phyloP scores from a whole-genome alignment of 2,113 vertebrate genomes.

The Microtus ochrogaster region DNA sequence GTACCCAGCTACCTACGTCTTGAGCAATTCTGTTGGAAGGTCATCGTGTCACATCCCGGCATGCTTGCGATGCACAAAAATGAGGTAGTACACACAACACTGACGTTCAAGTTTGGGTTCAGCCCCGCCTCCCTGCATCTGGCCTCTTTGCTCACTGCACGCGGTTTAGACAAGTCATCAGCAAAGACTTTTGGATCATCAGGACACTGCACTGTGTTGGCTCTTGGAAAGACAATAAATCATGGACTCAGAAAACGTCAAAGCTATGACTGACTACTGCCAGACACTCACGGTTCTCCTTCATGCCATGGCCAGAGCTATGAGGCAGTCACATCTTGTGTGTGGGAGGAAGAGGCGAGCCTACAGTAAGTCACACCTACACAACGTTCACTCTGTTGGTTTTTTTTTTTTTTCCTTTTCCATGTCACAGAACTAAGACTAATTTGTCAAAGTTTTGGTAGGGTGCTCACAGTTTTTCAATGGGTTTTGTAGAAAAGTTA shows the following conservation, averaged over 20 bases:
- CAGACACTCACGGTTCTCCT: neutral
- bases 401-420: constrained; percentile 78
- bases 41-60: constrained; percentile 75
- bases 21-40: constrained; percentile 70
- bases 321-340: constrained; percentile 66
- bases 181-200: constrained; percentile 40
- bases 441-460: constrained; percentile 57
- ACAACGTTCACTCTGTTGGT: constrained; percentile 67
- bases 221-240: constrained; percentile 75
- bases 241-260: constrained; percentile 59
- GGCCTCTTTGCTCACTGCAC: neutral
- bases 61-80: constrained; percentile 83
- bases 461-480: constrained; percentile 62
- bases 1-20: constrained; percentile 81
- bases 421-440: constrained; percentile 76
- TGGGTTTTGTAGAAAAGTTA: constrained; percentile 73
- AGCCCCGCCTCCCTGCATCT: constrained; percentile 75
- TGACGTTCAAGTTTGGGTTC: constrained; percentile 84
- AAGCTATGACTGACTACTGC: neutral
- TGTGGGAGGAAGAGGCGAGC: constrained; percentile 69
- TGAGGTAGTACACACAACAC: constrained; percentile 87
- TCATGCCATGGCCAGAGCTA: neutral
- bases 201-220: constrained; percentile 80
- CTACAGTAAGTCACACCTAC: constrained; percentile 66
- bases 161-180: constrained; percentile 59